Evolutionary conservation across 2,797 vertebrate genomes (phyloP), one percentile per base, ranked within the genome.

Genomic region (Pteropus rufus): DNA sequence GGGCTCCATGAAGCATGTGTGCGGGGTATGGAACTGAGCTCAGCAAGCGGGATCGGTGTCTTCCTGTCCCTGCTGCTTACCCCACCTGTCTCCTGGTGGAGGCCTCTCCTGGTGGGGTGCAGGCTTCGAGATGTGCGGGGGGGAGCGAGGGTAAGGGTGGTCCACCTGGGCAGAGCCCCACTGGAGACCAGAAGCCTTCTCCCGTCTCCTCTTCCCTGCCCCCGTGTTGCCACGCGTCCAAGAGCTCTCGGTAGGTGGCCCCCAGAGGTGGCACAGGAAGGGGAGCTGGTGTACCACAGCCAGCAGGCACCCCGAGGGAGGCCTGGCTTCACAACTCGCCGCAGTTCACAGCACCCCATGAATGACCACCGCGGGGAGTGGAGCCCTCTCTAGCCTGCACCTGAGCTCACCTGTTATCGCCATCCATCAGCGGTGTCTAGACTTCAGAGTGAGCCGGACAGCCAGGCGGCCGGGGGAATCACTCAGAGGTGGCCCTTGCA

Each of bases 1-100:
- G 81, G 34, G 19, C 1, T 44, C 62, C 69, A 0, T 0, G 0
- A 18, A 39, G 9, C 14, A 0, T 7, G 10, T 14, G 0, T 16
- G 10, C 34, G 11, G 2, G 16, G 34, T 1, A 12, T 0, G 2
- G 58, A 15, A 1, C 46, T 0, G 7, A 39, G 73, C 80, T 24
- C 23, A 0, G 41, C 29, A 1, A 31, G 62, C 44, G 1, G n/a
- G 41, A 12, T 56, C 7, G 3, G 16, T 0, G 0, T 86, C 75
- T 3, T 12, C 31, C 3, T 2, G 5, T 9, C 72, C 24, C n/a
- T 14, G 36, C 31, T 10, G 1, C 16, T 70, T 23, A 0, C 7
- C 15, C 23, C 1, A 4, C n/a, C 75, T 0, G 0, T 29, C 54
- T 72, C 56, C 77, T 1, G 44, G 24, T 7, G 29, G 91, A 5